Evolutionary conservation across 2,113 vertebrate genomes (phyloP).

Genomic region (Apus apus): DNA sequence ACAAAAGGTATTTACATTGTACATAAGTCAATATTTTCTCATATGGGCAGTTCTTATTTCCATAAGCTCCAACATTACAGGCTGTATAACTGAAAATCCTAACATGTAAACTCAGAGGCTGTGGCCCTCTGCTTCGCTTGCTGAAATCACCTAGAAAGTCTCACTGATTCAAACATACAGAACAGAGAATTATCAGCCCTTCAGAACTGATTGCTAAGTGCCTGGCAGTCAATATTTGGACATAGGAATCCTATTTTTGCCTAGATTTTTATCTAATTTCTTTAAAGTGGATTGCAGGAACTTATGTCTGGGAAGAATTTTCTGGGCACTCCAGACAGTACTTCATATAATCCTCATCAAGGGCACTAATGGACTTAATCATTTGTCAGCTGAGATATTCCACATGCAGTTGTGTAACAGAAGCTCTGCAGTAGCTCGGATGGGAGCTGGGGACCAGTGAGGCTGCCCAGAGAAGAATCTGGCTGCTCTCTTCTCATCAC

Average conservation of each 20-base stretch:
- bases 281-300: background rate
- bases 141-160: background rate
- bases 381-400: background rate
- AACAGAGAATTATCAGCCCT: background rate
- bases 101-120: background rate
- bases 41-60: background rate
- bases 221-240: background rate
- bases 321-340: background rate
- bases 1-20: background rate
- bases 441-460: background rate
- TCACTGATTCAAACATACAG: background rate
- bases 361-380: background rate
- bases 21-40: background rate
- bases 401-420: background rate
- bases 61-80: background rate
- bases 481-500: background rate
- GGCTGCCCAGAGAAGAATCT: background rate
- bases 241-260: background rate
- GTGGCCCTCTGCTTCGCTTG: background rate
- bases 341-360: constrained; percentile 32
- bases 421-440: background rate
- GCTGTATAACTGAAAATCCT: background rate
- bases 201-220: background rate
- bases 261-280: constrained; percentile 9
- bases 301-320: constrained; percentile 8